These are phyloP conservation scores for Melanotaenia maccullochi DNA, from an alignment of 2,797 vertebrate genomes.

Conservation along the genomic window DNA sequence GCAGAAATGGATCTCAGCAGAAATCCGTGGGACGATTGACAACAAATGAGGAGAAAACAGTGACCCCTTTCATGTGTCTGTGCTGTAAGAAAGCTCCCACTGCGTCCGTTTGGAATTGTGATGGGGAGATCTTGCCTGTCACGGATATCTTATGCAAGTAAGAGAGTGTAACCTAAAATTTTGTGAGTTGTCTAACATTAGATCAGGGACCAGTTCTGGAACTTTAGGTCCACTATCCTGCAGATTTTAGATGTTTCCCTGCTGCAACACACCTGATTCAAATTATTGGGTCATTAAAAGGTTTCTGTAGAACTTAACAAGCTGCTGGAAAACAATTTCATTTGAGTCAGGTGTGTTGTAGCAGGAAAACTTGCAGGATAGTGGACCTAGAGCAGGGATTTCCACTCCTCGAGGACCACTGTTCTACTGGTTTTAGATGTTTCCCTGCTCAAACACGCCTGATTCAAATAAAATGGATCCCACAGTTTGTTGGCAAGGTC, in stretches of 20 bases:
- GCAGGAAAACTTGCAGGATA: background rate
- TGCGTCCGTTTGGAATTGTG: slow-evolving; percentile 87
- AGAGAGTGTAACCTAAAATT: background rate
- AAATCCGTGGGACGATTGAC: slow-evolving; percentile 5
- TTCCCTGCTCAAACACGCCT: too few relatives aligned
- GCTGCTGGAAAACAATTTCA: too few relatives aligned
- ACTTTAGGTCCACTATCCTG: background rate
- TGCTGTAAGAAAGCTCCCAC: slow-evolving; percentile 76
- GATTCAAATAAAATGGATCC: too few relatives aligned
- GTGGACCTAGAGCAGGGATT: background rate
- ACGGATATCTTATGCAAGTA: slow-evolving; percentile 81
- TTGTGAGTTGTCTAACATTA: background rate
- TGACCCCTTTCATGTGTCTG: slow-evolving; percentile 61
- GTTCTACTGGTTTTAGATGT: too few relatives aligned
- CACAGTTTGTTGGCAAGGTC: too few relatives aligned
- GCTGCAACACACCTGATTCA: background rate
- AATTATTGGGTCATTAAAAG: background rate
- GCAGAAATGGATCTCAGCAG: slow-evolving; percentile 70
- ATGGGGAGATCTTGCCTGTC: slow-evolving; percentile 84
- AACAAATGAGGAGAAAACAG: slow-evolving; percentile 37
- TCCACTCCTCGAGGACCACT: too few relatives aligned
- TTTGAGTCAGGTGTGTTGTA: background rate
- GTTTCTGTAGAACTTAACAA: too few relatives aligned
- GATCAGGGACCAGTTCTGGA: background rate
- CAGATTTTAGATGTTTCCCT: background rate